Evolutionary conservation across 2,888 invertebrate genomes (phyloP).

Genomic region (Idaea biselata): DNA sequence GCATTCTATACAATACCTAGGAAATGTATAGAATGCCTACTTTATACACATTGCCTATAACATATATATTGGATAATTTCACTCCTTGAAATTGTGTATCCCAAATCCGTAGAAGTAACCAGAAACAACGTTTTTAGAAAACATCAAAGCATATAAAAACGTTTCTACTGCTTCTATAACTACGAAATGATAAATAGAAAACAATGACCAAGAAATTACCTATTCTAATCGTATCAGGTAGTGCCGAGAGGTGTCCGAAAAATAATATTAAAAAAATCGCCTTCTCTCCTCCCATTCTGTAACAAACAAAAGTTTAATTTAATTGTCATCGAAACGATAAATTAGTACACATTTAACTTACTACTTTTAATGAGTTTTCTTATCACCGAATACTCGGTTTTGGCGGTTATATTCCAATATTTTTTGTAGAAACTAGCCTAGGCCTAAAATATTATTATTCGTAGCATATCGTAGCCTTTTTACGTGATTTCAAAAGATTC

Average conservation of each 20-base stretch:
- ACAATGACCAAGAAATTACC: conserved; percentile 54
- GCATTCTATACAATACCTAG: too few species aligned
- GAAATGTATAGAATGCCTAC: too few species aligned
- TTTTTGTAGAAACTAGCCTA: too few species aligned
- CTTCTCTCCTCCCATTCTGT: conserved; percentile 68
- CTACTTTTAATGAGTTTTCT: neutral
- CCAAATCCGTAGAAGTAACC: too few species aligned
- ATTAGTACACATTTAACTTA: neutral
- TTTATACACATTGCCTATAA: too few species aligned
- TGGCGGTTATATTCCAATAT: too few species aligned
- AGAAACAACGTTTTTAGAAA: neutral
- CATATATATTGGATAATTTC: too few species aligned
- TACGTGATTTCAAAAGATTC: too few species aligned
- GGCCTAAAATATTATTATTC: too few species aligned
- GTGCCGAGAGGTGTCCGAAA: conserved; percentile 71
- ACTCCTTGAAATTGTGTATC: too few species aligned
- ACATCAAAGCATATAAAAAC: neutral
- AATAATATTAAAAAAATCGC: conserved; percentile 69
- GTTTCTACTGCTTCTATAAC: neutral
- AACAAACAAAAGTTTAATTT: conserved; percentile 46
- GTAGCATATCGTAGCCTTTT: too few species aligned
- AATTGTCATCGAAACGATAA: neutral
- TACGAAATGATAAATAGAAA: neutral
- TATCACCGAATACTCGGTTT: too few species aligned
- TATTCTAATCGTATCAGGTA: conserved; percentile 80